Evolutionary conservation across 2,888 invertebrate genomes (phyloP), one percentile per base, ranked within the genome.

Genomic region (Panopea generosa): DNA sequence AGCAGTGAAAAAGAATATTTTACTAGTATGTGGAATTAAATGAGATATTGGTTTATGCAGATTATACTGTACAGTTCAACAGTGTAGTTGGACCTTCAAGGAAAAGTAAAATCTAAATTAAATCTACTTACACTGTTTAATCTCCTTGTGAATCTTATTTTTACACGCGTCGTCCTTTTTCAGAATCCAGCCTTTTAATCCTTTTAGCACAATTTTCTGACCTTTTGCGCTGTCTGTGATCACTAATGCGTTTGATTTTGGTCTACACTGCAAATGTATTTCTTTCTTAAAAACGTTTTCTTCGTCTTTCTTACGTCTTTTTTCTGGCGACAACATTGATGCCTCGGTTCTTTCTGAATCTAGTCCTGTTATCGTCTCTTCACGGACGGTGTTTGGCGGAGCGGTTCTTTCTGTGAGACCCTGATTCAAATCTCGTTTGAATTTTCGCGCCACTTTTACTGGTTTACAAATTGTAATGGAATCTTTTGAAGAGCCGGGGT

Each of bases 111-210:
- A n/a, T n/a, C n/a, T n/a, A n/a, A 33, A 11, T 7, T 33, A 33
- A 4, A 33, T 26, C 14, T 55, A 75, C 76, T 72, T 76, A 80
- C 79, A 80, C 38, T 66, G 59, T 29, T 66, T 74, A 11, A 66
- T 55, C 16, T 72, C 61, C 18, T 49, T 63, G 26, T 72, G 53
- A 2, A 52, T 16, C 14, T 38, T 60, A 20, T 62, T 53, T 57
- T 61, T 71, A 24, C 38, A 63, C 22, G n/a, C 33, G 20, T 72
- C 59, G 1, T 71, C 63, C 33, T 68, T 67, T 20, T 55, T 68
- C 18, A 69, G 2, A 14, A 63, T 52, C 57, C 61, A 71, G 14
- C 79, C 72, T 53, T 70, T 75, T 20, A 76, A 55, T 45, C 79
- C 76, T 26, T 52, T 65, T 2, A 74, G 50, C 11, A 65, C 33